Evolutionary conservation across 2,797 vertebrate species (phyloP).

Genomic region (Merluccius polli): DNA sequence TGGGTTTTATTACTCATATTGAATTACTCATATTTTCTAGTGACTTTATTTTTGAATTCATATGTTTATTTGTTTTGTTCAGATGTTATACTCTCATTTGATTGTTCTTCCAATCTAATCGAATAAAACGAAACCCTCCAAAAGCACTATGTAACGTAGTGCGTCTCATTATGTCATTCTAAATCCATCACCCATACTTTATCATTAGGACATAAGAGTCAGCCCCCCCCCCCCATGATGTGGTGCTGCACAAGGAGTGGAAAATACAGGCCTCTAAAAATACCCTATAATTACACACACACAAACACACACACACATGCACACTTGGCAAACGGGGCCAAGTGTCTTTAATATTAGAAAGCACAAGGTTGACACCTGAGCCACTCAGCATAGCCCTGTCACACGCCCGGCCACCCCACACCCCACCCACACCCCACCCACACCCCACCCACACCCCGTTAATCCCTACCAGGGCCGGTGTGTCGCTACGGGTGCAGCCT

Average conservation of each 20-base stretch:
- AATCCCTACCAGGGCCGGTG: slow-evolving; percentile 5
- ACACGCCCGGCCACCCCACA: slow-evolving; percentile 13
- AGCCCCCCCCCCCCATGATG: slow-evolving; percentile 19
- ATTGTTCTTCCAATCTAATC: background rate
- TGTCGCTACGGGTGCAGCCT: slow-evolving; percentile 50
- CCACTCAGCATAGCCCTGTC: slow-evolving; percentile 19
- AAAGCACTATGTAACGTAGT: background rate
- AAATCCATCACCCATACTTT: slow-evolving; percentile 1
- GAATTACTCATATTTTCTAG: background rate
- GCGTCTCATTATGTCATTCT: background rate
- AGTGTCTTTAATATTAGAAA: slow-evolving; percentile 75
- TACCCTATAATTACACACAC: slow-evolving; percentile 60
- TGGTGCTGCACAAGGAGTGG: slow-evolving; percentile 76
- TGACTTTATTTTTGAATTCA: background rate
- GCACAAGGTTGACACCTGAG: slow-evolving; percentile 71
- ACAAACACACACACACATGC: slow-evolving; percentile 25
- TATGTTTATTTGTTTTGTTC: background rate
- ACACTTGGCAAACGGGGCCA: slow-evolving; percentile 39
- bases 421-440: slow-evolving; percentile 26
- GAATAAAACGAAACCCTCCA: background rate
- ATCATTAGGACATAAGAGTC: slow-evolving; percentile 21
- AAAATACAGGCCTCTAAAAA: slow-evolving; percentile 77
- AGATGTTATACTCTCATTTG: background rate
- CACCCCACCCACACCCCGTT: background rate
- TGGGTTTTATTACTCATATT: background rate